Conservation (phyloP, 2,797 vertebrate genomes). For the Clarias platycephalus region DNA sequence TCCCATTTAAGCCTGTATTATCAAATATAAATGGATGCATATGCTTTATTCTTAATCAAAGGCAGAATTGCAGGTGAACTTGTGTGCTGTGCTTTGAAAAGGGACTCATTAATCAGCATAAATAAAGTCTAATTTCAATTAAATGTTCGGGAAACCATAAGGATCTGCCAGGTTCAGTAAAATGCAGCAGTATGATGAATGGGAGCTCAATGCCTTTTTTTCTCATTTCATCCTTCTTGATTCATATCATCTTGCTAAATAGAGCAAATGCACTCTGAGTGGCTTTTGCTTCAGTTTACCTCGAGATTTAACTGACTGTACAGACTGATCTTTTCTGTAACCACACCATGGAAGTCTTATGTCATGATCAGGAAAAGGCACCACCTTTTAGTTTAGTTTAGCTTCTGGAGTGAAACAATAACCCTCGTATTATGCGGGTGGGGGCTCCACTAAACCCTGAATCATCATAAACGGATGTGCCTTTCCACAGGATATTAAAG, state of each 20-base stretch:
- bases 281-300: slow-evolving; percentile 1
- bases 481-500: slow-evolving; percentile 20
- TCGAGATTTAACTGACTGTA: background rate
- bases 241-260: slow-evolving; percentile 7
- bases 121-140: background rate
- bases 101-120: background rate
- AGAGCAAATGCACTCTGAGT: background rate
- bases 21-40: background rate
- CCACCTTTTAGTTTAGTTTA: background rate
- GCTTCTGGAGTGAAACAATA: background rate
- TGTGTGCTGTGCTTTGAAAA: background rate
- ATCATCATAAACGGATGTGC: background rate
- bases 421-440: background rate
- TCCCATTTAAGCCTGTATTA: background rate
- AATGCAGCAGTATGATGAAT: background rate
- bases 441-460: background rate
- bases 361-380: slow-evolving; percentile 12
- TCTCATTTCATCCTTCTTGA: background rate
- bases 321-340: slow-evolving; percentile 20
- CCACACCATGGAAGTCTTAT: background rate
- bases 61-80: background rate
- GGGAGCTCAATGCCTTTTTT: background rate
- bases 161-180: background rate
- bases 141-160: background rate
- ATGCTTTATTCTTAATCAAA: background rate